phyloP scores from a whole-genome alignment of 1,140 invertebrate species.

The Lasaia peninsularis region DNA sequence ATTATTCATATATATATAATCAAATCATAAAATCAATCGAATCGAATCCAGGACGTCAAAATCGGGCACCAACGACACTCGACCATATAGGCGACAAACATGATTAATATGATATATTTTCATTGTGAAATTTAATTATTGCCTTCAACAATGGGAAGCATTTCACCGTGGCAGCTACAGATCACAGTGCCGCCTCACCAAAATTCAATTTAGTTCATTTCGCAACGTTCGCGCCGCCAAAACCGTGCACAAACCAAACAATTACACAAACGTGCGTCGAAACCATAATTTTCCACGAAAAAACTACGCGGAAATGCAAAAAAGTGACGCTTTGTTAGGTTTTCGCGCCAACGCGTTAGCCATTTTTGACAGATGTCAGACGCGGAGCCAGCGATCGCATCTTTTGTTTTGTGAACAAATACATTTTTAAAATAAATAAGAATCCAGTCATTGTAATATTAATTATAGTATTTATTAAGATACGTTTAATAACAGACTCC shows the following conservation, averaged over 20 bases:
- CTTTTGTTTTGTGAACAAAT: slow-evolving; percentile 53
- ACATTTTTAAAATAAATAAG: slow-evolving; percentile 12
- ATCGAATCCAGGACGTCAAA: too few species aligned
- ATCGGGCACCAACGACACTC: too few species aligned
- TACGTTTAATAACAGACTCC: too few species aligned
- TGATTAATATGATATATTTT: slow-evolving; percentile 18
- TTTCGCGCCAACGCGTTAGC: slow-evolving; percentile 59
- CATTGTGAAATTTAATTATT: slow-evolving; percentile 27
- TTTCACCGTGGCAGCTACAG: slow-evolving; percentile 41
- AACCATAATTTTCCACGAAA: slow-evolving; percentile 68
- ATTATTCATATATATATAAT: too few species aligned
- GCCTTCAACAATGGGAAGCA: slow-evolving; percentile 25
- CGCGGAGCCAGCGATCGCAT: slow-evolving; percentile 43
- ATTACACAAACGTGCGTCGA: slow-evolving; percentile 70
- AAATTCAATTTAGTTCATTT: slow-evolving; percentile 71
- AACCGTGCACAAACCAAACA: slow-evolving; percentile 68
- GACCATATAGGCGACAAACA: too few species aligned
- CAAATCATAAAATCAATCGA: too few species aligned
- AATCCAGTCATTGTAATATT: slow-evolving; percentile 30
- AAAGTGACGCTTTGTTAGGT: slow-evolving; percentile 62
- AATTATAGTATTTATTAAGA: neutral
- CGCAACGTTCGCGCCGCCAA: slow-evolving; percentile 39
- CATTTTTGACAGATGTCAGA: slow-evolving; percentile 74
- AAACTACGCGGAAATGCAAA: slow-evolving; percentile 48
- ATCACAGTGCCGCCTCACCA: slow-evolving; percentile 49